phyloP scores from a whole-genome alignment of 2,888 invertebrate genomes.

The Rhagonycha fulva region DNA sequence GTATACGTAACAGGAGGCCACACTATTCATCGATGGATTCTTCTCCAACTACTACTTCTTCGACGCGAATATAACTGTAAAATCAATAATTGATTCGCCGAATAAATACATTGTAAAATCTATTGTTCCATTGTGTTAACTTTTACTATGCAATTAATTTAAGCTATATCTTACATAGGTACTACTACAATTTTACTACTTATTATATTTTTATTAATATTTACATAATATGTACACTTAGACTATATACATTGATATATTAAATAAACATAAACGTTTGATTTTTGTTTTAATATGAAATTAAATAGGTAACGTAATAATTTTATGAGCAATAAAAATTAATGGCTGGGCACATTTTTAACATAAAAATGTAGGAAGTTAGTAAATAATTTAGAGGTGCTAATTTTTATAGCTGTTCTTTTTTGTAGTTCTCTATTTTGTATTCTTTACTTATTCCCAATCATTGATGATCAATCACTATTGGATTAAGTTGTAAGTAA shows the following conservation, averaged over 20 bases:
- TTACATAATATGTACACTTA: background rate
- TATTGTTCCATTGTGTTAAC: background rate
- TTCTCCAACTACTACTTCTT: background rate
- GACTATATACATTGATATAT: background rate
- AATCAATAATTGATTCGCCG: background rate
- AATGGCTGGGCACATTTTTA: background rate
- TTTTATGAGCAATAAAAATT: background rate
- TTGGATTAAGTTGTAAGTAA: background rate
- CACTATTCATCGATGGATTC: slow-evolving; percentile 65
- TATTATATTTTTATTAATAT: background rate
- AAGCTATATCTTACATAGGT: background rate
- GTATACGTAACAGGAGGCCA: slow-evolving; percentile 99
- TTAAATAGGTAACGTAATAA: background rate
- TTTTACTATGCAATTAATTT: background rate
- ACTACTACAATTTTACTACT: background rate
- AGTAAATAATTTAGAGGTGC: no score
- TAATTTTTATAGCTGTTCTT: no score
- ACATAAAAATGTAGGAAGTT: background rate
- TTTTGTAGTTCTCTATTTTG: no score
- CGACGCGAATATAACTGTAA: background rate
- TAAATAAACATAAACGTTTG: background rate
- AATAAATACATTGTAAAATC: background rate
- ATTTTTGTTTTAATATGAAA: background rate
- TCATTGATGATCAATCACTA: no score
- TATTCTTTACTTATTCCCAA: no score